Evolutionary conservation across 1,140 invertebrate species (phyloP), one percentile per base, ranked within the genome.

Genomic region (Calosoma granatense): DNA sequence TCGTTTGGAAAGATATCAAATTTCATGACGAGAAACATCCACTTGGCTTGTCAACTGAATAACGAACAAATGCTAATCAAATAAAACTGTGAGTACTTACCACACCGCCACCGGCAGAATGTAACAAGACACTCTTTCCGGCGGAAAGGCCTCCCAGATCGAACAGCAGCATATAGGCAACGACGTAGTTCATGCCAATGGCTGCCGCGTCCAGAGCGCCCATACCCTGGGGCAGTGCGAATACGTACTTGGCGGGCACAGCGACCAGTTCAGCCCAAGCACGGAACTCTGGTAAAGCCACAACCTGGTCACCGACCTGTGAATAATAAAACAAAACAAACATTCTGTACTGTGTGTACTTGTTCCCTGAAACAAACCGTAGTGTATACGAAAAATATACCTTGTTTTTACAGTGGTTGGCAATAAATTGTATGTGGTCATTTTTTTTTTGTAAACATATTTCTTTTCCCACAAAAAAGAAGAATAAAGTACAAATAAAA

Each of bases 51-150:
- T n/a, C n/a, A n/a, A n/a, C n/a, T n/a, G n/a, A n/a, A n/a, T n/a
- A n/a, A n/a, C n/a, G n/a, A n/a, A n/a, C n/a, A n/a, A n/a, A n/a
- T n/a, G n/a, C n/a, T n/a, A n/a, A n/a, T n/a, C n/a, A n/a, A n/a
- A n/a, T n/a, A n/a, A n/a, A n/a, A n/a, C n/a, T n/a, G n/a, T n/a
- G n/a, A 9, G 6, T 41, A 86, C 88, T 89, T 80, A 92, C 90
- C 76, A 94, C 87, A 51, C 88, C 89, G 59, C 91, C 91, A 43
- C 88, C 90, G 63, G 88, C 88, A 19, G 88, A 92, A 69, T 94
- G 90, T 22, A 93, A 77, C 52, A 94, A 76, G 15, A 94, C 75
- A 60, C 82, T 87, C 72, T 92, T 90, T 55, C 87, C 88, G 47
- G 84, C 79, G 1, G 81, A 76, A 17, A 94, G 73, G 64, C 84